Evolutionary conservation across 2,888 invertebrate species (phyloP), one percentile per base, ranked within the genome.

Genomic region (Saturnia japonica): DNA sequence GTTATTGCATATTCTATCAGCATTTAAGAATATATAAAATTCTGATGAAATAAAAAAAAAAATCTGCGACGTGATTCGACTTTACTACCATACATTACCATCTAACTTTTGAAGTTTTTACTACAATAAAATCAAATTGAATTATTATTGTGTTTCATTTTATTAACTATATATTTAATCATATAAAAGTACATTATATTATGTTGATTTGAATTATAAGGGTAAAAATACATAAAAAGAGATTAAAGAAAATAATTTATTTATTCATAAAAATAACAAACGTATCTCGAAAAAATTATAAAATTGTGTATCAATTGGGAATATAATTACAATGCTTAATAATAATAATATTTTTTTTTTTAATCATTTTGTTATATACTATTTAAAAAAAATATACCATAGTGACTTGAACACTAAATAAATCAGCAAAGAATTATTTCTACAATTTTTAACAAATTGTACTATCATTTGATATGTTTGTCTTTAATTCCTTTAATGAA

Each of bases 211-310:
- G n/a, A n/a, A n/a, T n/a, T n/a, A 60, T 1, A 60, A 12, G 14
- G 28, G 4, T 60, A 14, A 12, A 28, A 57, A 28, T 11, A 28
- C 25, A 60, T 47, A 54, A n/a, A 54, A 51, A 47, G 9, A 54
- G 22, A 22, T 60, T 4, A 28, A 2, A 28, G 25, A 28, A 60
- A 60, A 60, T 28, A 60, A 60, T 60, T 60, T 60, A 60, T 60
- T 60, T 25, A 28, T 14, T 1, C 57, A 60, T 57, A 60, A 60
- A 28, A 60, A 60, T 28, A 60, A 60, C 57, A 60, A 60, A 60
- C 28, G 28, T 12, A 28, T 28, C 57, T 28, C 28, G 57, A 28
- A 0, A 28, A 28, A 14, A 60, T 60, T 14, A 60, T 60, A 28
- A 4, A 60, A 28, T 12, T 6, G 25, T 28, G 25, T 28, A 60